Percentiles rank a stretch among this genome's conserved stretches.
phyloP scores from a whole-genome alignment of 2,113 vertebrate species.

The Pelecanus crispus region DNA sequence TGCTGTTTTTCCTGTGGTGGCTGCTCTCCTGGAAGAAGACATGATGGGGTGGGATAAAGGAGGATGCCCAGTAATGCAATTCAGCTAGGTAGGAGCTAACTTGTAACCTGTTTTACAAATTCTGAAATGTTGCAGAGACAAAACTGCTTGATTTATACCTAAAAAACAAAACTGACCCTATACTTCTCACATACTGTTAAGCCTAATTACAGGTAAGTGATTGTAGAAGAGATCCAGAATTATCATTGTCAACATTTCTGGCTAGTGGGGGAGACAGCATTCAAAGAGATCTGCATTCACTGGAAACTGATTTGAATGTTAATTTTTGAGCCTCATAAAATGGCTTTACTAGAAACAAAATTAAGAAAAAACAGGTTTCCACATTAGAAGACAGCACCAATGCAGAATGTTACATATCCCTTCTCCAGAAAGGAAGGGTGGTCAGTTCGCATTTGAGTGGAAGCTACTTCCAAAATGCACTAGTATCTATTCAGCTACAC shows the following conservation, averaged over 20 bases:
- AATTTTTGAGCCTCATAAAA: background rate
- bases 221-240: background rate
- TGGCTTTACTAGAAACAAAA: background rate
- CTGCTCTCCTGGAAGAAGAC: background rate
- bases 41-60: background rate
- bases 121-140: background rate
- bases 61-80: background rate
- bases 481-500: background rate
- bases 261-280: background rate
- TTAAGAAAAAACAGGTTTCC: background rate
- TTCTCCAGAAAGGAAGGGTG: background rate
- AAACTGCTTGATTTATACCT: background rate
- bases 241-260: background rate
- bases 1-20: background rate
- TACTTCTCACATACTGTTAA: background rate
- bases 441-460: background rate
- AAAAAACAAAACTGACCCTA: background rate
- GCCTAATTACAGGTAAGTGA: background rate
- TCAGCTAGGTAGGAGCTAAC: background rate
- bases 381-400: rapidly evolving
- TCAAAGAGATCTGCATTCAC: background rate
- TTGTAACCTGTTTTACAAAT: background rate
- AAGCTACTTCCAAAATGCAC: background rate
- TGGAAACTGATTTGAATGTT: background rate
- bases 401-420: background rate